Conservation (phyloP, 1,140 invertebrate species). For the Brachionus asplanchnoidis region DNA sequence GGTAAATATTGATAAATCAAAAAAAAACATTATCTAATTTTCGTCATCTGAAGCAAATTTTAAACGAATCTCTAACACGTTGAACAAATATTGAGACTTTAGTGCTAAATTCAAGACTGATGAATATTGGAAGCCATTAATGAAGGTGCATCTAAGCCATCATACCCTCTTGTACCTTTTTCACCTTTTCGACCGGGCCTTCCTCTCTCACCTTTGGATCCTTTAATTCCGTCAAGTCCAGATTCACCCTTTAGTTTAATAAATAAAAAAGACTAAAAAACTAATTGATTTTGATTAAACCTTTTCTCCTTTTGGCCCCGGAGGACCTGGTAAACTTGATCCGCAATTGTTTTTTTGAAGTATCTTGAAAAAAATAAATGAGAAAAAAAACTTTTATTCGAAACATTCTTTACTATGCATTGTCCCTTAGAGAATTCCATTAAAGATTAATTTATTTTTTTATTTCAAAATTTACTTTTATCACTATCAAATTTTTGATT, state of each 20-base stretch:
- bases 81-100: not conserved
- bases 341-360: not conserved
- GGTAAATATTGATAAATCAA: not conserved
- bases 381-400: not conserved
- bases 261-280: not conserved
- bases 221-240: not conserved
- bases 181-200: slow-evolving; percentile 15
- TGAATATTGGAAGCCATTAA: not conserved
- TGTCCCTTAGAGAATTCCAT: not conserved
- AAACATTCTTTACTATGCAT: not conserved
- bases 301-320: slow-evolving; percentile 21
- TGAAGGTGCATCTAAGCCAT: slow-evolving; percentile 7
- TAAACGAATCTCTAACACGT: slow-evolving; percentile 4
- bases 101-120: not conserved
- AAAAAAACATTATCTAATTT: not conserved
- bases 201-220: not conserved
- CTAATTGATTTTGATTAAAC: not conserved
- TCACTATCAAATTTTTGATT: not conserved
- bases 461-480: not conserved
- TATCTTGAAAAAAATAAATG: not conserved
- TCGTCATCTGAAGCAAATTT: not conserved
- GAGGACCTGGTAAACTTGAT: not conserved
- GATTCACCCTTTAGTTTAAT: not conserved
- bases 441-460: not conserved
- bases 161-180: slow-evolving; percentile 7